Base-by-base conservation (phyloP, 2,797 vertebrate species). In the Polyboroides typus region DNA sequence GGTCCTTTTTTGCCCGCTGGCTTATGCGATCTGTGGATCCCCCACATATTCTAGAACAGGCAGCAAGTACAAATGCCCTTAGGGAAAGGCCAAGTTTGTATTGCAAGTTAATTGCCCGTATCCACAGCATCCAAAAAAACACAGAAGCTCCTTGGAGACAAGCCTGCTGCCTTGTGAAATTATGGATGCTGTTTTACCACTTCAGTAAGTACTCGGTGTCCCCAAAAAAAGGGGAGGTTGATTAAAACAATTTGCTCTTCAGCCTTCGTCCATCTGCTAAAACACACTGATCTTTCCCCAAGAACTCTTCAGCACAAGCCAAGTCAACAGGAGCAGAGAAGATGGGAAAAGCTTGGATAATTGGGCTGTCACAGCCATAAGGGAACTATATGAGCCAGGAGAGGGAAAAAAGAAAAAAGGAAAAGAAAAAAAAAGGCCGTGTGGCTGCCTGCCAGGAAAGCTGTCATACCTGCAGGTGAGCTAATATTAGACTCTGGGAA, bases 191-290 rank as follows among this genome's bases (percentile, higher is more conserved):
- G 52, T 26, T 82, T 74, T 59, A 86, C 80, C 82, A 42, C 72
- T 74, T 67, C 72, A 85, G 47, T 17, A 42, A 52, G 90, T 71
- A 90, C 81, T 91, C 3, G 0, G 40, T 67, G 85, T 96, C 63
- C 81, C 40, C 60, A 15, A 7, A 26, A 62, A 86, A 74, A 44
- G 21, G 31, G 25, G 19, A 76, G 45, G 25, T 76, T 90, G 89
- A 81, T 89, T 90, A 75, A 94, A 95, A 88, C 55, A 84, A 90
- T 92, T 96, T 90, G 68, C 82, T 94, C 72, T 92, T 81, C 93
- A 96, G 87, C 79, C 75, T 88, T 81, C 2, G 8, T 80, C 82
- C 91, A 86, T 92, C 95, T 93, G 90, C 88, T 83, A 19, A 91
- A 84, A 40, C 48, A 94, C 34, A 25, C 73, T 70, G 82, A 86